Evolutionary conservation across 2,113 vertebrate species (phyloP).

Genomic region (Tursiops truncatus): DNA sequence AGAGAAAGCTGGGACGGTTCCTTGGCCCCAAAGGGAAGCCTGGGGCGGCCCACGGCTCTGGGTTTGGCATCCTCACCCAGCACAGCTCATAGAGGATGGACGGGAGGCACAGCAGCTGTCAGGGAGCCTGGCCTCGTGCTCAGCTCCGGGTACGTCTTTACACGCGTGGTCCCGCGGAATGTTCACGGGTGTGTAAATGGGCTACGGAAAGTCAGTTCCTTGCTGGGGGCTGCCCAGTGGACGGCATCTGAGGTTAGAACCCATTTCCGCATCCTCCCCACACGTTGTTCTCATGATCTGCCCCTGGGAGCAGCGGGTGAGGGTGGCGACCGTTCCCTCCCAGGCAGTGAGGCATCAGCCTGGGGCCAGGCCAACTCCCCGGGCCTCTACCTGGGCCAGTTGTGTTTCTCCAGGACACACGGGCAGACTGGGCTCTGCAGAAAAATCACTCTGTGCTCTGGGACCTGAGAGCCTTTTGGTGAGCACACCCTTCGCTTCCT

Average conservation of each 20-base stretch:
- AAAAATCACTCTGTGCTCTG: neutral
- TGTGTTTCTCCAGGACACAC: neutral
- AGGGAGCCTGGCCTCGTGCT: too few species aligned
- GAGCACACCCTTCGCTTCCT: neutral
- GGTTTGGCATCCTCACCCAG: neutral
- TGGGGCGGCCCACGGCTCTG: rapidly evolving
- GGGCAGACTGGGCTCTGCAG: neutral
- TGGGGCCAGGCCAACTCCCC: neutral
- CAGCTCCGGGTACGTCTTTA: neutral
- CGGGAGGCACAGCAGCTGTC: rapidly evolving
- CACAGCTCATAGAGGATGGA: rapidly evolving
- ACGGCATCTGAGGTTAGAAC: neutral
- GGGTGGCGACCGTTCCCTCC: rapidly evolving
- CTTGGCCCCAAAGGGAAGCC: neutral
- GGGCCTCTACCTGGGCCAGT: neutral
- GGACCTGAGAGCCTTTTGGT: neutral
- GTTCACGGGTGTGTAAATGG: rapidly evolving
- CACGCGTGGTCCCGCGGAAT: rapidly evolving
- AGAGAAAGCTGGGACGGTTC: neutral
- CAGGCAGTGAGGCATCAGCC: rapidly evolving
- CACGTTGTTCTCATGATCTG: rapidly evolving
- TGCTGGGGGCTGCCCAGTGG: neutral
- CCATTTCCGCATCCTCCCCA: neutral
- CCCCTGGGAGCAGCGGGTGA: neutral
- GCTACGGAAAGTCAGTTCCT: neutral